phyloP scores from a whole-genome alignment of 2,888 invertebrate species.

The Chironomus riparius region DNA sequence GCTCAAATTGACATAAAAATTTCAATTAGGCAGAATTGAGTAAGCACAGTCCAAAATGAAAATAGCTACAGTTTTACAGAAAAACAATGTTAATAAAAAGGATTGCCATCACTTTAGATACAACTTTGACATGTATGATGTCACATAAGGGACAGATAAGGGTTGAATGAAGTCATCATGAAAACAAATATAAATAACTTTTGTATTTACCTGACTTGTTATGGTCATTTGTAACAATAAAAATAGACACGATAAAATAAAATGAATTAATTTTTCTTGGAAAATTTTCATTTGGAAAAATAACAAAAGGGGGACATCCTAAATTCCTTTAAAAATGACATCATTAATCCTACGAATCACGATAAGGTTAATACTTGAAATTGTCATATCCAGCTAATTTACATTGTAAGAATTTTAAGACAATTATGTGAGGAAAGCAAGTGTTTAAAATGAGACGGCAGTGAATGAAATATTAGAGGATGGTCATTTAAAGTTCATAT shows the following conservation, averaged over 20 bases:
- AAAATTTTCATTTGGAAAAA: too few relatives aligned
- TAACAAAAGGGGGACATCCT: too few relatives aligned
- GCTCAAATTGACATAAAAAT: too few relatives aligned
- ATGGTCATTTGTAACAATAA: too few relatives aligned
- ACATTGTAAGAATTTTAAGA: not conserved
- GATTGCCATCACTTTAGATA: not conserved
- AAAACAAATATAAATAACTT: too few relatives aligned
- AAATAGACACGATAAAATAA: too few relatives aligned
- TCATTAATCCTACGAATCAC: slow-evolving; percentile 23
- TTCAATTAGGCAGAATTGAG: too few relatives aligned
- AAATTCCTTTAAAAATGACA: not conserved
- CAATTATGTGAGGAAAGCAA: not conserved
- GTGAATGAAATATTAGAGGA: slow-evolving; percentile 1
- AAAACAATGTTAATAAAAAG: too few relatives aligned
- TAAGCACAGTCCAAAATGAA: too few relatives aligned
- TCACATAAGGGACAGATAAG: slow-evolving; percentile 2
- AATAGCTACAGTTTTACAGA: too few relatives aligned
- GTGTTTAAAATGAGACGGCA: not conserved
- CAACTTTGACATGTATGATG: not conserved
- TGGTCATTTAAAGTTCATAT: slow-evolving; percentile 14
- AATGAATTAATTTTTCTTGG: too few relatives aligned
- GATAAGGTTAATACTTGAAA: not conserved
- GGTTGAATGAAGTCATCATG: not conserved
- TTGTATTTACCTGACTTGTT: too few relatives aligned
- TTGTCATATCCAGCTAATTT: slow-evolving; percentile 8